Percentiles rank a stretch among this genome's conserved stretches.
These are phyloP conservation scores for Trichacis sp. DNA, from an alignment of 2,888 invertebrate species.

Conservation along the genomic window DNA sequence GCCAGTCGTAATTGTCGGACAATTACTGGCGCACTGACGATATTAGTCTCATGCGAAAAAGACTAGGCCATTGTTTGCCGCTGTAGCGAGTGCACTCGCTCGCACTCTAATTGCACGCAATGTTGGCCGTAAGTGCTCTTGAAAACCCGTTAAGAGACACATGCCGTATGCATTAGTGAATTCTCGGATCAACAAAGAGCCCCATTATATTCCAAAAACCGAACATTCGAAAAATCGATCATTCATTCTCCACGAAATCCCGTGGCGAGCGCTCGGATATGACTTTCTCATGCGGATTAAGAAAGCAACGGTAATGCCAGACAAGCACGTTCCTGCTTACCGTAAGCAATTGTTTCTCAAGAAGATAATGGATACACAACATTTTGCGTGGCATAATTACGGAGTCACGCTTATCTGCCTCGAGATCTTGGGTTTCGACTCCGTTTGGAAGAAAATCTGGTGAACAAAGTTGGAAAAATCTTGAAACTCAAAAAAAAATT, in stretches of 20 bases:
- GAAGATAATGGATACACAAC: slow-evolving; percentile 1
- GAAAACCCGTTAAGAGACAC: slow-evolving; percentile 34
- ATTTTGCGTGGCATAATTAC: not conserved
- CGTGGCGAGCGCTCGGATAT: not conserved
- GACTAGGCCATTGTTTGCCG: slow-evolving; percentile 53
- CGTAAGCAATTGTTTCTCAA: slow-evolving; percentile 5
- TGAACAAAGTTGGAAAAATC: too few relatives aligned
- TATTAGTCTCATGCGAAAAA: slow-evolving; percentile 58
- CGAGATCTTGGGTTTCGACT: too few relatives aligned
- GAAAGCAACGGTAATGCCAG: slow-evolving; percentile 6
- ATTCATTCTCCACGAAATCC: too few relatives aligned
- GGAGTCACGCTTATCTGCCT: not conserved
- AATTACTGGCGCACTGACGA: slow-evolving; percentile 56
- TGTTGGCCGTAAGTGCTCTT: slow-evolving; percentile 44
- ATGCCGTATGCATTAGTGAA: slow-evolving; percentile 17
- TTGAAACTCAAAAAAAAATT: too few relatives aligned
- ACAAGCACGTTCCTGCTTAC: slow-evolving; percentile 4
- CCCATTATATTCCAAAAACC: too few relatives aligned
- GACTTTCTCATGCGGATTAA: slow-evolving; percentile 7
- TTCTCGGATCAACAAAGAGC: slow-evolving; percentile 21
- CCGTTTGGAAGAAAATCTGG: too few relatives aligned
- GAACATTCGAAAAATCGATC: too few relatives aligned
- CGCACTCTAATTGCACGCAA: slow-evolving; percentile 52
- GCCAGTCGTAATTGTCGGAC: slow-evolving; percentile 55
- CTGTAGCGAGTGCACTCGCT: slow-evolving; percentile 22